These are phyloP conservation scores for Melanogrammus aeglefinus DNA, from an alignment of 2,797 vertebrate species.

Conservation along the genomic window DNA sequence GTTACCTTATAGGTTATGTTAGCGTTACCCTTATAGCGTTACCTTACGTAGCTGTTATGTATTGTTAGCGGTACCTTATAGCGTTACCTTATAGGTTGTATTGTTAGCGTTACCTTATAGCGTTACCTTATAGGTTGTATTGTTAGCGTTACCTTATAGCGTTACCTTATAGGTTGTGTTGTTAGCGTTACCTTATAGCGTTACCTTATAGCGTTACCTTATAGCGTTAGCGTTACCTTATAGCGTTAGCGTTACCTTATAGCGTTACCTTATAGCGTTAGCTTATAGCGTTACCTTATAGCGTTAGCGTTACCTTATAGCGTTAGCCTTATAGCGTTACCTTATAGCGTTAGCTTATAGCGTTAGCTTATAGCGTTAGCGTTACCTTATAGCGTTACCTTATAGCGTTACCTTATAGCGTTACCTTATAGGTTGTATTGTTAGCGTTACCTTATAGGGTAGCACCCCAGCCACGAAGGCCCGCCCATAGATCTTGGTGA, in stretches of 20 bases:
- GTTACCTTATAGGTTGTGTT: too few relatives aligned
- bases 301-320: background rate
- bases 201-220: too few relatives aligned
- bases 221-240: background rate
- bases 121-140: too few relatives aligned
- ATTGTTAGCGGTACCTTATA: too few relatives aligned
- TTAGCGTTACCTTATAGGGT: constrained; percentile 79
- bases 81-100: too few relatives aligned
- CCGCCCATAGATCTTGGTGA: constrained; percentile 92
- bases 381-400: background rate
- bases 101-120: too few relatives aligned
- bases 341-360: background rate
- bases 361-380: background rate
- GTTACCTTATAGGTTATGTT: too few relatives aligned
- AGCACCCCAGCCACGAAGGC: constrained; percentile 91
- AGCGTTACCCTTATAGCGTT: too few relatives aligned
- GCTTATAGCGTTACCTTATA: background rate
- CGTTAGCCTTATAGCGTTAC: background rate
- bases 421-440: background rate
- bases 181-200: too few relatives aligned
- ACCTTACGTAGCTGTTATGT: too few relatives aligned
- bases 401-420: background rate
- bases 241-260: background rate
- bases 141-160: too few relatives aligned
- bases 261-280: background rate